Percentiles rank a stretch among this genome's conserved stretches.
Conservation (phyloP, 2,797 vertebrate species). For the Enteromius afrohamiltoni region DNA sequence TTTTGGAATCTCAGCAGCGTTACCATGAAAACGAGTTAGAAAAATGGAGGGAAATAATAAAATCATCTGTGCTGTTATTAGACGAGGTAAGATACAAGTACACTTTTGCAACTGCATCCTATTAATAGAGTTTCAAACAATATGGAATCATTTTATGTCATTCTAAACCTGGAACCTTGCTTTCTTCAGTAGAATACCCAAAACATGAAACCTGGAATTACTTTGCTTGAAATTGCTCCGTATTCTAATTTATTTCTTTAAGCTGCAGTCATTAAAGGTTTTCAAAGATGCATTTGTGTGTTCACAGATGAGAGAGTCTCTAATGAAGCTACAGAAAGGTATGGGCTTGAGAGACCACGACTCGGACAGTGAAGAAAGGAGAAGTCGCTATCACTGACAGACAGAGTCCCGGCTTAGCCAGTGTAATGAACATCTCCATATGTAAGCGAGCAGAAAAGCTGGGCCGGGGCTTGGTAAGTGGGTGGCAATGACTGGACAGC, state of each 20-base stretch:
- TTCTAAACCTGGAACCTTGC: neutral
- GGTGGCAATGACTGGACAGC: neutral
- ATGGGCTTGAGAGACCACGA: slow-evolving; percentile 88
- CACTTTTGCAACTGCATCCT: neutral
- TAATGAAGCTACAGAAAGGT: slow-evolving; percentile 92
- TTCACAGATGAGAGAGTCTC: slow-evolving; percentile 94
- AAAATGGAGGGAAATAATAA: slow-evolving; percentile 96
- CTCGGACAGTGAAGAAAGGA: slow-evolving; percentile 87
- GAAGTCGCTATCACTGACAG: slow-evolving; percentile 87
- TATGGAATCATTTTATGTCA: neutral
- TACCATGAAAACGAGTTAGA: slow-evolving; percentile 94
- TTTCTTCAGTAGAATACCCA: slow-evolving; percentile 1
- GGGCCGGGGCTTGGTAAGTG: slow-evolving; percentile 1
- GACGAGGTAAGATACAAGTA: slow-evolving; percentile 85
- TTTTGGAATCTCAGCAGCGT: slow-evolving; percentile 95
- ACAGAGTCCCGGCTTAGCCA: slow-evolving; percentile 74
- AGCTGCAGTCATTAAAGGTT: neutral
- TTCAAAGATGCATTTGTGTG: slow-evolving; percentile 7
- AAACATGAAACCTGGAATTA: neutral
- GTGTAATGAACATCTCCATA: neutral
- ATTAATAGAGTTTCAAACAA: neutral
- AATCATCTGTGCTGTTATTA: slow-evolving; percentile 92
- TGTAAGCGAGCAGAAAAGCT: neutral
- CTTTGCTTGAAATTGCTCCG: neutral
- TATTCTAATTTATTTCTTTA: neutral